These are phyloP conservation scores for Sycophaga agraensis DNA, from an alignment of 1,140 invertebrate species.

Conservation along the genomic window DNA sequence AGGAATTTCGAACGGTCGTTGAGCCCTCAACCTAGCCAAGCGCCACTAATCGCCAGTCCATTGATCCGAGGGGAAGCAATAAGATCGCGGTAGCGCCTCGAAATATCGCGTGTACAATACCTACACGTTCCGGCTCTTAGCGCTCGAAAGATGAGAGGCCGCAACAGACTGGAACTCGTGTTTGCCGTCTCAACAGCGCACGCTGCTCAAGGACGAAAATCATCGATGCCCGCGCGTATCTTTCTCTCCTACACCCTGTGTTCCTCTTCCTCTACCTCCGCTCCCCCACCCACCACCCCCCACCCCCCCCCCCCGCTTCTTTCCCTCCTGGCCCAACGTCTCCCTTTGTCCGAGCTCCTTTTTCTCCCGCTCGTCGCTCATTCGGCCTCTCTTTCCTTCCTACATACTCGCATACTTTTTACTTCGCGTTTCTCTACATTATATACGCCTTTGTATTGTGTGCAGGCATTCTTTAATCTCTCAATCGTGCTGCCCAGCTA, in stretches of 20 bases:
- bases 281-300: too few relatives aligned
- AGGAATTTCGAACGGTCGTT: not conserved
- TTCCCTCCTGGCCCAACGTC: too few relatives aligned
- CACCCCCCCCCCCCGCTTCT: conserved; percentile 13
- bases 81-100: conserved; percentile 9
- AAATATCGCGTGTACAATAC: not conserved
- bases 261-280: too few relatives aligned
- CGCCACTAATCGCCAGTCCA: not conserved
- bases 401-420: not conserved
- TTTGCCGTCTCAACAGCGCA: conserved; percentile 11
- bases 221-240: too few relatives aligned
- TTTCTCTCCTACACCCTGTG: too few relatives aligned
- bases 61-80: conserved; percentile 12
- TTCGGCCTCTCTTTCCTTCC: not conserved
- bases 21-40: not conserved
- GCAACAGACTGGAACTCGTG: conserved; percentile 33
- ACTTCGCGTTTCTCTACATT: not conserved
- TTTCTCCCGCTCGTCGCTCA: not conserved
- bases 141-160: conserved; percentile 29
- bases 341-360: too few relatives aligned
- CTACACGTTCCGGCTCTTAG: not conserved
- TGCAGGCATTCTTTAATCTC: not conserved
- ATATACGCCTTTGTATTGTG: not conserved
- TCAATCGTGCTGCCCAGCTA: too few relatives aligned
- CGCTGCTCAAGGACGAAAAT: conserved; percentile 32